phyloP scores from a whole-genome alignment of 2,797 vertebrate genomes.

The Fundulus diaphanus region DNA sequence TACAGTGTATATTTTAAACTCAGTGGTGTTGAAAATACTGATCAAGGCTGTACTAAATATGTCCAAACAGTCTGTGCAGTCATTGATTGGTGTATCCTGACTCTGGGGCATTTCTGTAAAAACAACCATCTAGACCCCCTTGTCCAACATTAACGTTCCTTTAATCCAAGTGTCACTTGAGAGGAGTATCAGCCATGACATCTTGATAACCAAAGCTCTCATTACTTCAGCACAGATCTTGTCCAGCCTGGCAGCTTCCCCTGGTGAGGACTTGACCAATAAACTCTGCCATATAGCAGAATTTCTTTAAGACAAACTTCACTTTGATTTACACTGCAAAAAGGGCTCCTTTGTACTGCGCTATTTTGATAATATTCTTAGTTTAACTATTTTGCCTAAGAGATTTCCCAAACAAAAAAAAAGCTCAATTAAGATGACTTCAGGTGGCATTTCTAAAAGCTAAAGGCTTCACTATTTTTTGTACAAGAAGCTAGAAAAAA shows the following conservation, averaged over 20 bases:
- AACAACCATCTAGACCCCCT: constrained; percentile 21
- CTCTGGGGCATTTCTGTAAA: constrained; percentile 22
- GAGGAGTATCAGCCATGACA: constrained; percentile 50
- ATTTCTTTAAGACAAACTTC: constrained; percentile 14
- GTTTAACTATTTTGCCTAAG: not conserved
- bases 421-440: not conserved
- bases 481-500: not conserved
- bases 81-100: constrained; percentile 9
- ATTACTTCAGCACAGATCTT: constrained; percentile 67
- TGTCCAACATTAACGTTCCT: constrained; percentile 32
- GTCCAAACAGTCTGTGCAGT: constrained; percentile 27
- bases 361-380: not conserved
- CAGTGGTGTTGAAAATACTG: not conserved
- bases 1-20: not conserved
- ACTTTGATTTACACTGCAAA: too few species aligned
- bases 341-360: not conserved
- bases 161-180: constrained; percentile 44
- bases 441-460: not conserved
- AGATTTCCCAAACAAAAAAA: not conserved
- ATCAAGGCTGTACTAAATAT: not conserved
- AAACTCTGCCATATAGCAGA: constrained; percentile 35
- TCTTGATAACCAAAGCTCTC: constrained; percentile 54
- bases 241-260: constrained; percentile 59
- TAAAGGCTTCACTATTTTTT: not conserved
- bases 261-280: constrained; percentile 17